Percentiles rank a stretch among this genome's conserved stretches.
Conservation (phyloP, 2,888 invertebrate genomes). For the Drosophila antonietae region DNA sequence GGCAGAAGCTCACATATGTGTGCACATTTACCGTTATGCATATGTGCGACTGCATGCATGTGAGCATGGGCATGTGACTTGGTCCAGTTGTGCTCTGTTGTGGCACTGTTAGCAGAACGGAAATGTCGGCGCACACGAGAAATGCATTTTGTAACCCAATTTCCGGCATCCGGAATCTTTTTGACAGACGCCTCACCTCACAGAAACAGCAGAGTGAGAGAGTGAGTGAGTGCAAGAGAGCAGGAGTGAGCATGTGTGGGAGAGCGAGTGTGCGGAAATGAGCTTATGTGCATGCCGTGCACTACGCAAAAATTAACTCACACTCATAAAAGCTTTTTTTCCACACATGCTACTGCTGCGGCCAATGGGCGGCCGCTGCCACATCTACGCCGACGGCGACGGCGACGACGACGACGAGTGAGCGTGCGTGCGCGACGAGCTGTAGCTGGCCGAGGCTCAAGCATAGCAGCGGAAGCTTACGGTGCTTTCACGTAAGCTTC, state of each 20-base stretch:
- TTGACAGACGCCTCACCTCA: conserved; percentile 52
- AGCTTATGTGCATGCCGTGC: conserved; percentile 55
- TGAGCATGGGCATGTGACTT: conserved; percentile 33
- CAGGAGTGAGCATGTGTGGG: conserved; percentile 41
- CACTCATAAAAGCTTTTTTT: conserved; percentile 57
- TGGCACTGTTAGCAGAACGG: conserved; percentile 72
- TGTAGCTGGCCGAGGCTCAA: conserved; percentile 8
- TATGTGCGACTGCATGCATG: conserved; percentile 10
- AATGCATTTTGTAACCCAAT: conserved; percentile 76
- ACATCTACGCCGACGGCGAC: background rate
- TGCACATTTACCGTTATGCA: conserved; percentile 42
- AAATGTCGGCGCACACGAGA: conserved; percentile 63
- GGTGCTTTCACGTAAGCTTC: conserved; percentile 55
- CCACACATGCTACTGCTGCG: conserved; percentile 42
- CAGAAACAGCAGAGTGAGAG: conserved; percentile 20
- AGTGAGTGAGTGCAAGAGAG: background rate
- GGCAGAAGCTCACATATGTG: conserved; percentile 63
- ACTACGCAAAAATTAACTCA: conserved; percentile 39
- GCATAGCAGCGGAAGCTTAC: conserved; percentile 42
- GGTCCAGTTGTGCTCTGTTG: conserved; percentile 59
- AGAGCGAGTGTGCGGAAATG: conserved; percentile 62
- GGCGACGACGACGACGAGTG: background rate
- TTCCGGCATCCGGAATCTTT: conserved; percentile 75
- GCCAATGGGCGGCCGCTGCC: conserved; percentile 9
- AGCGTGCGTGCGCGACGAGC: conserved; percentile 8